These are phyloP conservation scores for Trichogramma dendrolimi DNA, from an alignment of 2,888 invertebrate genomes.

Conservation along the genomic window DNA sequence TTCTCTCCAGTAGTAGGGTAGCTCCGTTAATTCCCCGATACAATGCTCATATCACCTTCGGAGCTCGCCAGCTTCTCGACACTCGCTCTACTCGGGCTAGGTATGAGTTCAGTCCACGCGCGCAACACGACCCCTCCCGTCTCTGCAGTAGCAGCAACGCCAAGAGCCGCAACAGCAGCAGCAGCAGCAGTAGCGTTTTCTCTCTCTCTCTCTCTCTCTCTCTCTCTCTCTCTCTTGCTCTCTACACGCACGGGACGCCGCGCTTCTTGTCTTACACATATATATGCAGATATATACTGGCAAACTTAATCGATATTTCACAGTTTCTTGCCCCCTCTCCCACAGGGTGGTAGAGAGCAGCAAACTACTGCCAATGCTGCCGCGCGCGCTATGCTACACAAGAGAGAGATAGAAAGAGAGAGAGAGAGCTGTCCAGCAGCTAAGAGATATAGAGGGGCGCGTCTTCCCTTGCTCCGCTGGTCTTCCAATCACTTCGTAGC, in stretches of 20 bases:
- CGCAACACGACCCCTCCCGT: conserved; percentile 11
- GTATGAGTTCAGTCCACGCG: not conserved
- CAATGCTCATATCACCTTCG: conserved; percentile 54
- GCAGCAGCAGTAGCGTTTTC: not conserved
- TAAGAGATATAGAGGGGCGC: conserved; percentile 35
- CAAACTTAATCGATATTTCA: conserved; percentile 54
- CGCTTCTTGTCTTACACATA: conserved; percentile 50
- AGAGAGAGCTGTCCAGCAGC: conserved; percentile 41
- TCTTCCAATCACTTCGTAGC: not conserved
- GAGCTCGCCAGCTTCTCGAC: conserved; percentile 42
- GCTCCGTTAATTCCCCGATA: conserved; percentile 53
- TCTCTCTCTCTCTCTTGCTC: not conserved
- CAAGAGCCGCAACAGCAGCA: conserved; percentile 5
- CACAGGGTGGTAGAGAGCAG: conserved; percentile 8
- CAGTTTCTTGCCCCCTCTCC: conserved; percentile 52
- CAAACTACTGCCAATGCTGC: conserved; percentile 16
- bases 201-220: too few species aligned
- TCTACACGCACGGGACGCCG: conserved; percentile 26
- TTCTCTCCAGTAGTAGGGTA: conserved; percentile 29
- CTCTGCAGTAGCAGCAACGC: conserved; percentile 1
- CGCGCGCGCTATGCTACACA: conserved; percentile 2
- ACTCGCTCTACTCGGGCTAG: conserved; percentile 31
- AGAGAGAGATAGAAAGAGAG: not conserved
- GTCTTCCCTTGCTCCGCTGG: not conserved
- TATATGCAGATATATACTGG: conserved; percentile 38